phyloP scores from a whole-genome alignment of 23 tunicate species.

The Diplosoma virens region DNA sequence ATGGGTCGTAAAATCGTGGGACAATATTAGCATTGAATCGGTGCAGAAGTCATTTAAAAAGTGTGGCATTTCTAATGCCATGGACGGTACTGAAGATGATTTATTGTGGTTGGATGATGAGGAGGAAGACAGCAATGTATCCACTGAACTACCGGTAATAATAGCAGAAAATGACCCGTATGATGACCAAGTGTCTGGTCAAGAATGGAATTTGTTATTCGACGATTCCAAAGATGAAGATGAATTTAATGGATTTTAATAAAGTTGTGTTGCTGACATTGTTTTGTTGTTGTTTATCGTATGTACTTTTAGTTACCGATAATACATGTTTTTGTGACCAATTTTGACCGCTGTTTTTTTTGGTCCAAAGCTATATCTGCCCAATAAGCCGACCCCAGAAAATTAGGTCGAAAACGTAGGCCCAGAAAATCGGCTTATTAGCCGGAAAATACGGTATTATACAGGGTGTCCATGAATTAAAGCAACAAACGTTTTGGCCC shows the following conservation, averaged over 20 bases:
- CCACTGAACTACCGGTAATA: conserved; percentile 10
- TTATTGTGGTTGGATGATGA: conserved; percentile 30
- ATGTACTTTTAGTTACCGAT: conserved; percentile 15
- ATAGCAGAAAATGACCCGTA: conserved; percentile 24
- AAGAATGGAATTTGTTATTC: conserved; percentile 28
- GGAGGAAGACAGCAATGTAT: conserved; percentile 31
- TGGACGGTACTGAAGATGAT: conserved; percentile 36
- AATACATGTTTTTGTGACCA: conserved; percentile 26
- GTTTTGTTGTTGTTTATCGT: conserved; percentile 14
- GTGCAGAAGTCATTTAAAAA: conserved; percentile 25
- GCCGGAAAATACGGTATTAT: conserved; percentile 24
- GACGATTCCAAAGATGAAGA: conserved; percentile 24
- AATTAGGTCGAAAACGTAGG: conserved; percentile 19
- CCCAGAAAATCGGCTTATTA: conserved; percentile 27
- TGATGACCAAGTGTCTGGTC: conserved; percentile 29
- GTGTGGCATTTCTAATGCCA: conserved; percentile 33
- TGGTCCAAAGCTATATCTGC: conserved; percentile 12
- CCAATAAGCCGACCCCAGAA: conserved; percentile 36
- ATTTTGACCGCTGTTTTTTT: conserved; percentile 23
- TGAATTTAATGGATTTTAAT: conserved; percentile 17
- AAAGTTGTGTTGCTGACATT: conserved; percentile 9
- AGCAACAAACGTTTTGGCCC: too few relatives aligned
- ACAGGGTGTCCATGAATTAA: too few relatives aligned
- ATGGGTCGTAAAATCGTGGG: conserved; percentile 8
- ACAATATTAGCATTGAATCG: conserved; percentile 16